Evolutionary conservation across 2,888 invertebrate genomes (phyloP), one percentile per base, ranked within the genome.

Genomic region (Netelia fuscicornis): DNA sequence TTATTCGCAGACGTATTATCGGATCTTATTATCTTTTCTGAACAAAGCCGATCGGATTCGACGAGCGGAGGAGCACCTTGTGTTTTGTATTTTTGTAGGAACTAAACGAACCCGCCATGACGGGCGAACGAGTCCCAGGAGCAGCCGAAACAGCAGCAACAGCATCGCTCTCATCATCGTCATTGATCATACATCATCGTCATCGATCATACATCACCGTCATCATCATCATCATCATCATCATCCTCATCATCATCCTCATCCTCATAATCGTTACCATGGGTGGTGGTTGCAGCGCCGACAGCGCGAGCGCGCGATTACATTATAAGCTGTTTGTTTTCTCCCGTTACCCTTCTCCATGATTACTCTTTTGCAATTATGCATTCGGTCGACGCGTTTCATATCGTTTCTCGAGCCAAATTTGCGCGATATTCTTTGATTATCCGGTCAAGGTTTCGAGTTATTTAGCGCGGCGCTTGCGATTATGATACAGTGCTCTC

Each of bases 361-460:
- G 30, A 54, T 82, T 62, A 0, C 6, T 37, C 37, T 37, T 37
- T 37, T 54, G 13, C 54, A 37, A 37, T 1, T 37, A 37, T 37
- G 37, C 37, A 37, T 37, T 37, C 37, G 37, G 6, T 37, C 25
- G 13, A 25, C 25, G 25, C n/a, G n/a, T 23, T 10, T 70, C 37
- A 37, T 37, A n/a, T 67, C 44, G 11, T 11, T 25, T 13, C 3
- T 2, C 48, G 48, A 48, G 48, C 48, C 2, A 13, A 11, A 84
- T 85, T 90, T 83, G 93, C 92, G 92, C 91, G 91, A 92, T 92
- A 90, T 90, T 92, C 89, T 89, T 93, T 90, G 93, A 91, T 89
- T 67, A 20, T 58, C 87, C 87, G 85, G 91, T 92, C 92, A 90
- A 92, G 90, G 80, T 90, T 89, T 91, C 90, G 91, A 74, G 88